Evolutionary conservation across 35 echinoderm and acorn worm genomes (phyloP), one percentile per base, ranked within the genome.

Genomic region (Chiridota heheva): DNA sequence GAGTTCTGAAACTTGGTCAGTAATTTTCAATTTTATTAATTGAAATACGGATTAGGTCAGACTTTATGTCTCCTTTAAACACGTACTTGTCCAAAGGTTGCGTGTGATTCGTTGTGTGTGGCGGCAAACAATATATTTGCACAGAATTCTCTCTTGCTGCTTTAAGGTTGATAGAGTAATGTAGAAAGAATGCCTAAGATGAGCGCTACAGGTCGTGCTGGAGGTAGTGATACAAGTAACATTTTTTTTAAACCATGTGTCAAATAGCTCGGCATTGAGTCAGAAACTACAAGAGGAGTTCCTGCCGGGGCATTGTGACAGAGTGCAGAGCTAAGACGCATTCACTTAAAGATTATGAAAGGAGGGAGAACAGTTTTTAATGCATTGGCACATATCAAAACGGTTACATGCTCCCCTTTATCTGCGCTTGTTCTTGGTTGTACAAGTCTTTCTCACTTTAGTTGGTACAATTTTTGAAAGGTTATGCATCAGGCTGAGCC

Each of bases 351-450:
- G 37, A 85, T 85, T 27, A 85, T 39, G 17, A 85, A 76, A 22
- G 69, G 83, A 10, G 70, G 83, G 1, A 77, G 57, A 35, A 63
- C 4, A 7, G 35, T 4, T 34, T 70, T 70, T 53, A 36, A 24
- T 17, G 83, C 59, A 86, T 41, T 76, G 0, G 22, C 69, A 75
- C 58, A 86, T 18, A 69, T 58, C 18, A 86, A 44, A 6, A 67
- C 70, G 31, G 83, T 86, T 7, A 86, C 70, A 76, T 86, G 75
- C 55, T 86, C 82, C 63, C 70, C 83, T 45, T 71, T 42, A 22
- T 86, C 83, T 40, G 2, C 82, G 20, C 70, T 86, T 15, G 83
- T 86, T 16, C 22, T 26, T 36, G 83, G 37, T 29, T 86, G 70
- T 35, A 86, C 72, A 36, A 10, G n/a, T 76, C 37, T 40, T 12